These are phyloP conservation scores for Bradynema listronoti DNA, from an alignment of 1,140 invertebrate species.

Conservation along the genomic window DNA sequence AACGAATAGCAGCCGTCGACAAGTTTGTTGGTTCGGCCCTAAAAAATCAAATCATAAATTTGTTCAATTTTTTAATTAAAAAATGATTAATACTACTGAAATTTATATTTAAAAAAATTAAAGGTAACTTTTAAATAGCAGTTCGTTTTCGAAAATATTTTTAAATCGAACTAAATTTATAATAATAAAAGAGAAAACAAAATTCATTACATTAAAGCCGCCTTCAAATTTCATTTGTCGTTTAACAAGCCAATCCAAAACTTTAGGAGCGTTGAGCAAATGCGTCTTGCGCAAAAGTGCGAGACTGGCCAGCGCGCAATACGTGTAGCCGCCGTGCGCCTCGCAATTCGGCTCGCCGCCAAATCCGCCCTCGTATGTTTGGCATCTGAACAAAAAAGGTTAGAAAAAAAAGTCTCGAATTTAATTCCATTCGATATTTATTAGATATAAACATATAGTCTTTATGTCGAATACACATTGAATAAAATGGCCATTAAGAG, in stretches of 20 bases:
- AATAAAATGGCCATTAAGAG: background rate
- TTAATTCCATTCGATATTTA: too few relatives aligned
- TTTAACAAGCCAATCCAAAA: constrained; percentile 58
- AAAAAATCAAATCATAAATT: background rate
- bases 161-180: constrained; percentile 9
- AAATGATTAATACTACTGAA: constrained; percentile 1
- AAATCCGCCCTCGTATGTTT: constrained; percentile 97
- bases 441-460: background rate
- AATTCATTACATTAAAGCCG: constrained; percentile 58
- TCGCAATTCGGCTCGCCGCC: constrained; percentile 85
- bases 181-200: constrained; percentile 2
- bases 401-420: too few relatives aligned
- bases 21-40: constrained; percentile 82
- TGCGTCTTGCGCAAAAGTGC: constrained; percentile 67
- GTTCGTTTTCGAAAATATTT: constrained; percentile 13
- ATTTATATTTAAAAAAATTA: constrained; percentile 3
- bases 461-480: too few relatives aligned
- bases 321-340: constrained; percentile 95
- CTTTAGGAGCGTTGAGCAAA: constrained; percentile 21
- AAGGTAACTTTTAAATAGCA: constrained; percentile 11
- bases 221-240: constrained; percentile 61
- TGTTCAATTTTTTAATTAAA: constrained; percentile 1
- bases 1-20: constrained; percentile 98
- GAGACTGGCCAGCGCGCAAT: constrained; percentile 84
- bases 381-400: constrained; percentile 66